Conservation (phyloP, 2,888 invertebrate species). For the Clunio marinus region DNA sequence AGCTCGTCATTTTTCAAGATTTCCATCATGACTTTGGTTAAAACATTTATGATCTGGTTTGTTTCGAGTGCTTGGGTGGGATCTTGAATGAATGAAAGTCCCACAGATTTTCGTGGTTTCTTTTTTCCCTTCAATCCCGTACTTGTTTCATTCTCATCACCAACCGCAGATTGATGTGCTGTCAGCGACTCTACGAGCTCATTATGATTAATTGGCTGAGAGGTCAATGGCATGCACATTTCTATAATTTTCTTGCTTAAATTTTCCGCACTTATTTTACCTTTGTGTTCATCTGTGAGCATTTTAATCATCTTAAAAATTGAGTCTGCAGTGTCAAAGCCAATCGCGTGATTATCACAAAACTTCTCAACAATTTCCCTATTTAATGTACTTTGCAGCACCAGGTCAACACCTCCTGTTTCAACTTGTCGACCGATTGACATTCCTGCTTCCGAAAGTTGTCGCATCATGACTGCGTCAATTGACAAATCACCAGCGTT, state of each 20-base stretch:
- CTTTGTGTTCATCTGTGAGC: conserved; percentile 32
- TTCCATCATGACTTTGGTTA: conserved; percentile 38
- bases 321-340: conserved; percentile 25
- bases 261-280: conserved; percentile 17
- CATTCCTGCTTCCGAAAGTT: conserved; percentile 65
- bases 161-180: background rate
- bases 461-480: conserved; percentile 61
- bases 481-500: conserved; percentile 60
- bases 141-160: background rate
- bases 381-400: conserved; percentile 52
- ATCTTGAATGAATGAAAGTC: background rate
- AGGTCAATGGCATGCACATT: background rate
- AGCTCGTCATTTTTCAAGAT: conserved; percentile 31
- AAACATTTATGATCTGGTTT: conserved; percentile 30
- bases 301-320: conserved; percentile 39
- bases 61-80: conserved; percentile 1
- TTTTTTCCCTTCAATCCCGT: background rate
- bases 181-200: background rate
- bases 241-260: conserved; percentile 19
- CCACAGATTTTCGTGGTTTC: background rate
- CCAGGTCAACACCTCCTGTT: conserved; percentile 59
- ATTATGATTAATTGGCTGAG: background rate
- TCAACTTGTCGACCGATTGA: conserved; percentile 63
- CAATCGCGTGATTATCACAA: conserved; percentile 9
- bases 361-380: conserved; percentile 40